These are phyloP conservation scores for Pyxicephalus adspersus DNA, from an alignment of 2,113 vertebrate species.

Conservation along the genomic window DNA sequence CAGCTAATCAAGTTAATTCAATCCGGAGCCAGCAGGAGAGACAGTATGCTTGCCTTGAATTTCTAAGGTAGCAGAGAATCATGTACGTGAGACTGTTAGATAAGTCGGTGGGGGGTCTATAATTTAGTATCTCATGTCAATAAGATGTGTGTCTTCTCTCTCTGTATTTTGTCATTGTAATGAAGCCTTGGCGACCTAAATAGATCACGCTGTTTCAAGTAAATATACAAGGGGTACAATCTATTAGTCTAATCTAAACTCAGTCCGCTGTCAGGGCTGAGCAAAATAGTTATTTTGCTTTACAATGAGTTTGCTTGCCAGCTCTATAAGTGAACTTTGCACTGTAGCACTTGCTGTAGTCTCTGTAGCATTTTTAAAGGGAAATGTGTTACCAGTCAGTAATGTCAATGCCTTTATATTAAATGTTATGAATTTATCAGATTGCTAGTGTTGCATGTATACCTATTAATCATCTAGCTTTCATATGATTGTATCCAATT, in stretches of 20 bases:
- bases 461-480: not conserved
- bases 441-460: not conserved
- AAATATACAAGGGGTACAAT: conserved; percentile 29
- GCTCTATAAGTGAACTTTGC: no score
- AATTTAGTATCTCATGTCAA: conserved; percentile 46
- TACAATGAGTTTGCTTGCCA: not conserved
- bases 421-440: no score
- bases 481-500: not conserved
- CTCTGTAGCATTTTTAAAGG: no score
- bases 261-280: not conserved
- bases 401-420: no score
- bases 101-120: conserved; percentile 37
- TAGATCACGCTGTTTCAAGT: conserved; percentile 44
- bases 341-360: no score
- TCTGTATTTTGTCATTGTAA: conserved; percentile 39
- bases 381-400: no score
- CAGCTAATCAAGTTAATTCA: conserved; percentile 53
- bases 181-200: conserved; percentile 44
- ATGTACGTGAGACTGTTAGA: not conserved
- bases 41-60: conserved; percentile 5
- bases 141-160: conserved; percentile 49
- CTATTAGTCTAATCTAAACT: no score
- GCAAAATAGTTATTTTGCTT: not conserved
- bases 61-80: conserved; percentile 33
- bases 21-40: conserved; percentile 45